phyloP scores from a whole-genome alignment of 2,888 invertebrate genomes.

The Scrobipalpa atriplicella region DNA sequence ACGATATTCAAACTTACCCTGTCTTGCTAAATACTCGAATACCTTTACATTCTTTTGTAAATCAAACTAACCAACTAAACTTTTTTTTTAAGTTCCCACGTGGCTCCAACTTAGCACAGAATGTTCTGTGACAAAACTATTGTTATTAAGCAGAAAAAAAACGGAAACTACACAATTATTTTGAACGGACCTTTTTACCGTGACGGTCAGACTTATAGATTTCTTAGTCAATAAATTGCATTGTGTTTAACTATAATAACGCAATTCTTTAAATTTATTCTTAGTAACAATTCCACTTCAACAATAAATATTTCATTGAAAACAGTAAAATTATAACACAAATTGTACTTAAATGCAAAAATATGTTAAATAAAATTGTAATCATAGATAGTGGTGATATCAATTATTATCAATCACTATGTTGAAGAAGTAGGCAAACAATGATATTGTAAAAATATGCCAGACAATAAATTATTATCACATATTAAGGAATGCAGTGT shows the following conservation, averaged over 20 bases:
- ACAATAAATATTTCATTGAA: neutral
- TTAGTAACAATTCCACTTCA: neutral
- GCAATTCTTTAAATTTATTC: neutral
- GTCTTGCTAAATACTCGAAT: too few species aligned
- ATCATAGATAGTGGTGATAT: constrained; percentile 15
- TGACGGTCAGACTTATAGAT: too few species aligned
- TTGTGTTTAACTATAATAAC: neutral
- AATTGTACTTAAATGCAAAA: constrained; percentile 21
- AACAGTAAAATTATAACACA: neutral
- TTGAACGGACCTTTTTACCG: too few species aligned
- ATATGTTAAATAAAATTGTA: constrained; percentile 13
- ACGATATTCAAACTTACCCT: too few species aligned
- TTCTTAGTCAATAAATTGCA: too few species aligned
- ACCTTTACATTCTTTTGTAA: too few species aligned
- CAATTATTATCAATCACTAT: constrained; percentile 5
- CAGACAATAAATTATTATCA: constrained; percentile 84
- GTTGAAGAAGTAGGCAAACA: constrained; percentile 35
- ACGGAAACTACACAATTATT: too few species aligned
- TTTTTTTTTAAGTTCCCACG: neutral
- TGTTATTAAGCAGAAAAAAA: too few species aligned
- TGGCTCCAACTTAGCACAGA: neutral
- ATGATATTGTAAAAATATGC: constrained; percentile 82
- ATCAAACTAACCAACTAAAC: too few species aligned
- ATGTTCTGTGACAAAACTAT: neutral
- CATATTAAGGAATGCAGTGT: constrained; percentile 57